Conservation (phyloP, 2,113 vertebrate species). For the Limanda limanda region DNA sequence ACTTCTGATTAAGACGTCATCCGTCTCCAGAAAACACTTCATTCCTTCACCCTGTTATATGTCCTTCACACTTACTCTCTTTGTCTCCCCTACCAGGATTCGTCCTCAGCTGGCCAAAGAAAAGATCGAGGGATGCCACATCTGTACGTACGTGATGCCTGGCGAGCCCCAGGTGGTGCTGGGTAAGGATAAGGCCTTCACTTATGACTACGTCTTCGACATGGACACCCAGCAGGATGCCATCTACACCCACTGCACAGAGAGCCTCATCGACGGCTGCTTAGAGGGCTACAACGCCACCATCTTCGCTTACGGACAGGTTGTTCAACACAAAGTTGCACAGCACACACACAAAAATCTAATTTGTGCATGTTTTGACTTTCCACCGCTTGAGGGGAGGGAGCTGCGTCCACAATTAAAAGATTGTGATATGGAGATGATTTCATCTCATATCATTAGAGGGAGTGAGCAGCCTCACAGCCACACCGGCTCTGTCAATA, state of each 20-base stretch:
- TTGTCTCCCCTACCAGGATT: conserved; percentile 81
- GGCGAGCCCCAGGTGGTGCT: conserved; percentile 96
- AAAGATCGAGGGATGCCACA: conserved; percentile 98
- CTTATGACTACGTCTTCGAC: conserved; percentile 95
- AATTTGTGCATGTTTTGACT: not conserved
- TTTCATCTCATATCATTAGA: conserved; percentile 44
- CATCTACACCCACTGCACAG: conserved; percentile 91
- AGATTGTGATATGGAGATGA: conserved; percentile 32
- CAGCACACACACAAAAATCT: not conserved
- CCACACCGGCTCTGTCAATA: conserved; percentile 43
- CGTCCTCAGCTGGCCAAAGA: conserved; percentile 97
- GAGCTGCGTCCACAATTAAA: not conserved
- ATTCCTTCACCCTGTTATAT: no score
- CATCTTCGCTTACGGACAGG: conserved; percentile 96
- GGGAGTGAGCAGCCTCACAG: conserved; percentile 38
- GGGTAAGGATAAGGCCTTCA: conserved; percentile 98
- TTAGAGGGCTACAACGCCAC: conserved; percentile 98
- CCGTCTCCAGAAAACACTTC: no score
- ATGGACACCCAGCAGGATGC: conserved; percentile 91
- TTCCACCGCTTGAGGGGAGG: conserved; percentile 31
- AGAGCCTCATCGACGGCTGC: conserved; percentile 96
- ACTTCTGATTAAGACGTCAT: no score
- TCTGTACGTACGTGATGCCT: conserved; percentile 94
- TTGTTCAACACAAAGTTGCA: not conserved
- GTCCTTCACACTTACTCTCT: not conserved